phyloP scores from a whole-genome alignment of 2,888 invertebrate genomes.

The Apotomis betuletana region DNA sequence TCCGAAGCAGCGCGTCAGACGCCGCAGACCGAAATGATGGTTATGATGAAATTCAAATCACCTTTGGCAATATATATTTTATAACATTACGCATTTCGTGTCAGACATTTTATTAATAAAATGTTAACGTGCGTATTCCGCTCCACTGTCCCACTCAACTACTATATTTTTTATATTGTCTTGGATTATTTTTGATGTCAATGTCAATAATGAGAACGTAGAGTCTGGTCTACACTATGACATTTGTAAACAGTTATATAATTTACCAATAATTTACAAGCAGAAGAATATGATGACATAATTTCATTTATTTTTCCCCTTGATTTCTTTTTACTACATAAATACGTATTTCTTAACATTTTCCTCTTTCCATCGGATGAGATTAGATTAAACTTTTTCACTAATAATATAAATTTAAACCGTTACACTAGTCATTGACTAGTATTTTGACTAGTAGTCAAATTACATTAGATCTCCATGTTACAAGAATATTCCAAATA shows the following conservation, averaged over 20 bases:
- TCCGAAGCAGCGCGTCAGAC: not conserved
- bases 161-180: conserved; percentile 56
- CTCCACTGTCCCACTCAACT: conserved; percentile 45
- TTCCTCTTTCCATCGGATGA: too few species aligned
- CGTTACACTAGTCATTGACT: too few species aligned
- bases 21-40: conserved; percentile 8
- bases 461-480: too few species aligned
- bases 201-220: conserved; percentile 56
- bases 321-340: too few species aligned
- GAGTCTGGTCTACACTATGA: conserved; percentile 26
- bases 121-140: conserved; percentile 46
- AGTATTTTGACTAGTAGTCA: too few species aligned
- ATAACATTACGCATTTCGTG: conserved; percentile 31
- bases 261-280: too few species aligned
- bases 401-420: too few species aligned
- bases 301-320: too few species aligned
- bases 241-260: not conserved
- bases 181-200: conserved; percentile 57
- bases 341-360: too few species aligned
- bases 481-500: too few species aligned
- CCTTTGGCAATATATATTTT: conserved; percentile 24
- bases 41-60: conserved; percentile 29
- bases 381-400: too few species aligned
- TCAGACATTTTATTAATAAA: conserved; percentile 46
- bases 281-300: not conserved